Evolutionary conservation across 2,113 vertebrate species (phyloP).

Genomic region (Illadopsis cleaveri): DNA sequence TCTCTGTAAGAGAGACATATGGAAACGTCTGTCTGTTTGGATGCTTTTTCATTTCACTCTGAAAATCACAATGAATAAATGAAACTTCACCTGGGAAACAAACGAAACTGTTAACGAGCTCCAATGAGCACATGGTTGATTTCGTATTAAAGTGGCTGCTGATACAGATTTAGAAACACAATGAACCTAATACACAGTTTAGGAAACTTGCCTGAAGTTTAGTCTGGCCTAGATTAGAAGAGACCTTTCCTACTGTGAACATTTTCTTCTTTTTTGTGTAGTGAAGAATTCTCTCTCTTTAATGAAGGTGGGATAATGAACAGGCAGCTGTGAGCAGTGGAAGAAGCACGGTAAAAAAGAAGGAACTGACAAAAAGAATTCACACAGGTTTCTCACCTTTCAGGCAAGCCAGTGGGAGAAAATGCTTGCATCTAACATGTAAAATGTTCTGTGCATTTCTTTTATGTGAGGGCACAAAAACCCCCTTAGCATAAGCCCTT

Average conservation of each 20-base stretch:
- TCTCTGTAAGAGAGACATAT: neutral
- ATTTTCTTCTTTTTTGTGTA: neutral
- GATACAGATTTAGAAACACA: neutral
- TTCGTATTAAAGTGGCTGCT: fast-evolving
- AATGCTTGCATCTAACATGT: neutral
- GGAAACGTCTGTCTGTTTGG: neutral
- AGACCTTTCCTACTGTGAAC: neutral
- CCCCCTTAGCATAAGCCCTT: fast-evolving
- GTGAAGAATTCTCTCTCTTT: neutral
- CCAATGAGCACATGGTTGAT: neutral
- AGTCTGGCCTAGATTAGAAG: neutral
- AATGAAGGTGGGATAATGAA: neutral
- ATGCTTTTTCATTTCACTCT: neutral
- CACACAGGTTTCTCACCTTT: neutral
- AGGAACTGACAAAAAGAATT: neutral
- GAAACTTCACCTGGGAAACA: neutral
- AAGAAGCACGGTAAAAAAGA: neutral
- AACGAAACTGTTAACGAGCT: neutral
- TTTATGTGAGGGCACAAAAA: neutral
- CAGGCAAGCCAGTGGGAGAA: neutral
- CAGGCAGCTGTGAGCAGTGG: neutral
- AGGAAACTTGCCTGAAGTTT: neutral
- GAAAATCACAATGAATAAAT: neutral
- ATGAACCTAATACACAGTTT: neutral
- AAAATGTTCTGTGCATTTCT: neutral